Percentiles rank a stretch among this genome's conserved stretches.
These are phyloP conservation scores for Alligator sinensis DNA, from an alignment of 2,113 vertebrate genomes.

Conservation along the genomic window DNA sequence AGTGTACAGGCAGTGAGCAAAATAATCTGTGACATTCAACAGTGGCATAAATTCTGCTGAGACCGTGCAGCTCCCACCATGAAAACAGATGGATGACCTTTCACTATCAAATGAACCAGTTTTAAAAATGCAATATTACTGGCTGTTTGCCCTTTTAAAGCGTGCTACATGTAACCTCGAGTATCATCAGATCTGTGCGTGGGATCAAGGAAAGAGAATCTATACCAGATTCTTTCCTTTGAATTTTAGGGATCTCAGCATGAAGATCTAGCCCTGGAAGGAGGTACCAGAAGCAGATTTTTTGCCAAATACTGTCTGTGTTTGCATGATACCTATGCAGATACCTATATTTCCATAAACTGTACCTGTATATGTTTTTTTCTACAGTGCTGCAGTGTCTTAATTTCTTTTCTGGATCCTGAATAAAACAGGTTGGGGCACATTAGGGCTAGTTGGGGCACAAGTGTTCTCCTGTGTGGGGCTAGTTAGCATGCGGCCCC, in stretches of 20 bases:
- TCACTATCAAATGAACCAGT: not conserved
- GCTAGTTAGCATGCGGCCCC: too few relatives aligned
- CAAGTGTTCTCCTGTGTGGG: too few relatives aligned
- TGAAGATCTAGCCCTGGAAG: not conserved
- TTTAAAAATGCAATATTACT: not conserved
- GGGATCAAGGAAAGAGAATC: not conserved
- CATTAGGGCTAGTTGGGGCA: too few relatives aligned
- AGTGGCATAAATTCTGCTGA: not conserved
- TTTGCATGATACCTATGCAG: not conserved
- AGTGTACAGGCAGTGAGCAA: not conserved
- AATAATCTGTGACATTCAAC: not conserved
- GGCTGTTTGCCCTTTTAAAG: not conserved
- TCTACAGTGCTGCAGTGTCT: not conserved
- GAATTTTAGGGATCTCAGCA: rapidly evolving
- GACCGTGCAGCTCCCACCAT: not conserved
- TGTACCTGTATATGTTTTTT: not conserved
- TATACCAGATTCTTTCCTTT: rapidly evolving
- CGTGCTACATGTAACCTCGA: not conserved
- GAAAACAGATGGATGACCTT: not conserved
- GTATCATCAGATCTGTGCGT: not conserved
- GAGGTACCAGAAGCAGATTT: not conserved
- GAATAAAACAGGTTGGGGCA: too few relatives aligned
- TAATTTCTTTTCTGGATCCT: not conserved
- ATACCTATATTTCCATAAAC: not conserved
- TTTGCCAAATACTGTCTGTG: not conserved